Conservation (phyloP, 2,888 invertebrate genomes). For the Agrilus mali region DNA sequence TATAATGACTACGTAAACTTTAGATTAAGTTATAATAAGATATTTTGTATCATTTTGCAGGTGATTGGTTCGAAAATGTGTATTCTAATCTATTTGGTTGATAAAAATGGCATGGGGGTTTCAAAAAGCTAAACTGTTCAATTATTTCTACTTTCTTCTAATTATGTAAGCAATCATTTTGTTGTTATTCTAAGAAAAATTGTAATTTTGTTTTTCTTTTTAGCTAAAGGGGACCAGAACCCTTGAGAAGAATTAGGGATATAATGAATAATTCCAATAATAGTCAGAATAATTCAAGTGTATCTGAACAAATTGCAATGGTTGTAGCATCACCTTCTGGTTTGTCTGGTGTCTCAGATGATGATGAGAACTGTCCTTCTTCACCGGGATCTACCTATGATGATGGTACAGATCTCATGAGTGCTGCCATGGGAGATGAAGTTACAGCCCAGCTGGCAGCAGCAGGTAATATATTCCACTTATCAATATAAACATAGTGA, state of each 20-base stretch:
- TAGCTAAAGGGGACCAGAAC: constrained; percentile 19
- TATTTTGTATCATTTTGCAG: no score
- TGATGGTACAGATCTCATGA: constrained; percentile 72
- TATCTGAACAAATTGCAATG: constrained; percentile 58
- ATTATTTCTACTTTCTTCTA: no score
- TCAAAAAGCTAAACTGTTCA: no score
- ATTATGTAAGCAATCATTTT: no score
- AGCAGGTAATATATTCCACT: constrained; percentile 54
- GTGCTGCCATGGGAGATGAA: constrained; percentile 80
- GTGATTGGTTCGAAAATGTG: no score
- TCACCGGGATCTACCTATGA: constrained; percentile 67
- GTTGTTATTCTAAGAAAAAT: no score
- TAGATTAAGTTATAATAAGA: no score
- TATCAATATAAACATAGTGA: constrained; percentile 1
- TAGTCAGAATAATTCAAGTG: constrained; percentile 23
- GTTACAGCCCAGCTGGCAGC: constrained; percentile 93
- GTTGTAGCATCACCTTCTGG: constrained; percentile 35
- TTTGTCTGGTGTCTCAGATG: constrained; percentile 46
- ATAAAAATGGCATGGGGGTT: no score
- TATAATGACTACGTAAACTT: no score
- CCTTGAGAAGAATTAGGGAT: constrained; percentile 18
- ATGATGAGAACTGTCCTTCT: constrained; percentile 74
- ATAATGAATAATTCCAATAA: constrained; percentile 34
- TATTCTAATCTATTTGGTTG: no score
- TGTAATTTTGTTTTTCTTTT: constrained; percentile 1